These are phyloP conservation scores for Lasius platythorax DNA, from an alignment of 2,888 invertebrate genomes.

Conservation along the genomic window DNA sequence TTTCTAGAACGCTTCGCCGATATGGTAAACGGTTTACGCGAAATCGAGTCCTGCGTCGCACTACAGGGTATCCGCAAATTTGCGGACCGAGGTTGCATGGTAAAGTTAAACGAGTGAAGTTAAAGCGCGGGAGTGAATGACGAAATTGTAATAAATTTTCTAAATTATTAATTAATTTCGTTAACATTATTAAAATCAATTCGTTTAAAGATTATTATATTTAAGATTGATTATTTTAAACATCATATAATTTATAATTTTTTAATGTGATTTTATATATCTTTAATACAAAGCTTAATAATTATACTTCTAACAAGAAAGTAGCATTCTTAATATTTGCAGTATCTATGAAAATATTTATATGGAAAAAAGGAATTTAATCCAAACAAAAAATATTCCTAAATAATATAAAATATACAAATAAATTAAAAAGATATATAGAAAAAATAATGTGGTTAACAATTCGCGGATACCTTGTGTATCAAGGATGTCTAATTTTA, in stretches of 20 bases:
- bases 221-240: background rate
- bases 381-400: background rate
- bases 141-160: background rate
- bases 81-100: background rate
- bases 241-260: background rate
- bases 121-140: background rate
- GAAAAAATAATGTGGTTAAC: background rate
- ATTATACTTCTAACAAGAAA: background rate
- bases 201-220: background rate
- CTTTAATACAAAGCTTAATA: background rate
- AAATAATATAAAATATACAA: background rate
- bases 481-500: constrained; percentile 26
- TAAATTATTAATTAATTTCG: background rate
- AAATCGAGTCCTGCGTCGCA: constrained; percentile 13
- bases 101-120: constrained; percentile 10
- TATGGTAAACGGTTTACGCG: constrained; percentile 15
- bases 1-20: background rate
- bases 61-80: constrained; percentile 5
- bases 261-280: background rate
- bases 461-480: background rate
- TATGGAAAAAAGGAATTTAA: background rate
- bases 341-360: background rate
- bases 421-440: background rate
- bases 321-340: background rate
- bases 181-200: background rate